Percentiles rank a stretch among this genome's conserved stretches.
Conservation (phyloP, 2,888 invertebrate species). For the Entomobrya proxima region DNA sequence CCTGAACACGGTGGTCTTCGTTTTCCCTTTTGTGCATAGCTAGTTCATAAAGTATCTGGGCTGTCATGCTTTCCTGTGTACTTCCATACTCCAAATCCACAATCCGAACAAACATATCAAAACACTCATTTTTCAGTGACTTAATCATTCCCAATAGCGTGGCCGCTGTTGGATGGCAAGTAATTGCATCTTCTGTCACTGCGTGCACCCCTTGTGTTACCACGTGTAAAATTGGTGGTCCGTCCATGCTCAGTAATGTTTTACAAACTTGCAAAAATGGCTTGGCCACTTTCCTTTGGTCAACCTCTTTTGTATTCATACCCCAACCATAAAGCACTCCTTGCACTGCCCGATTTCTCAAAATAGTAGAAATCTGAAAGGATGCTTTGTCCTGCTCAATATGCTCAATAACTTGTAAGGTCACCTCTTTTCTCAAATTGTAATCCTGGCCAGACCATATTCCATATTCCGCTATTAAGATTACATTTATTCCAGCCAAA, state of each 20-base stretch:
- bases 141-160: conserved; percentile 33
- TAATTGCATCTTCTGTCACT: not conserved
- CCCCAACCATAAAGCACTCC: conserved; percentile 8
- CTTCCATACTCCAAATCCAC: not conserved
- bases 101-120: not conserved
- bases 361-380: not conserved
- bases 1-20: not conserved
- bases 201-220: not conserved
- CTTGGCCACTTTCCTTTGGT: not conserved
- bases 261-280: not conserved
- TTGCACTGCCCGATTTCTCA: not conserved
- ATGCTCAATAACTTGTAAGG: too few relatives aligned
- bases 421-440: too few relatives aligned
- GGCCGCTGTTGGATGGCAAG: not conserved
- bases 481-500: too few relatives aligned
- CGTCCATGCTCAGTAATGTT: not conserved
- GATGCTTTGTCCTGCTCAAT: not conserved
- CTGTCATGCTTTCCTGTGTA: not conserved
- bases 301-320: not conserved
- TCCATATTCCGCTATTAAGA: too few relatives aligned
- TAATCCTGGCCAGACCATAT: too few relatives aligned
- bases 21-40: not conserved
- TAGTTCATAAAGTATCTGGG: not conserved
- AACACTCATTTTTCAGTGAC: conserved; percentile 35
- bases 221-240: not conserved